phyloP scores from a whole-genome alignment of 2,797 vertebrate species.

The Arnoldichthys spilopterus region DNA sequence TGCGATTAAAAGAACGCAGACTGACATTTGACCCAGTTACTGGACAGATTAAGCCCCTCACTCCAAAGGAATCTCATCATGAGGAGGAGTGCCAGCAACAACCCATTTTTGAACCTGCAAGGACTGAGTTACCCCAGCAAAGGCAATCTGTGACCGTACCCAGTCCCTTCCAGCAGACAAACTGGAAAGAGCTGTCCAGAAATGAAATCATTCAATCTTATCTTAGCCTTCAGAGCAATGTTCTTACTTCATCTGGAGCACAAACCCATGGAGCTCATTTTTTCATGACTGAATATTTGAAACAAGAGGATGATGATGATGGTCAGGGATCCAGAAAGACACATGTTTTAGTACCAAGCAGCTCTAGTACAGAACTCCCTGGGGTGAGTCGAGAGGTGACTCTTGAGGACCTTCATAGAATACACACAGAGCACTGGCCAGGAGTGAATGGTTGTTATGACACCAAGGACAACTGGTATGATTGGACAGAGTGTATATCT shows the following conservation, averaged over 20 bases:
- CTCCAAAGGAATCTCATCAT: constrained; percentile 90
- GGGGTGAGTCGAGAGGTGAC: constrained; percentile 88
- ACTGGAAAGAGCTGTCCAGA: constrained; percentile 98
- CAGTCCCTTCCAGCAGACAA: constrained; percentile 96
- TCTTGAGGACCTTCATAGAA: constrained; percentile 82
- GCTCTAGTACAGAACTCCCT: constrained; percentile 80
- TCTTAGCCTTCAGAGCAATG: constrained; percentile 96
- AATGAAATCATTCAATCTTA: constrained; percentile 99
- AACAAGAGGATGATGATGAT: constrained; percentile 92
- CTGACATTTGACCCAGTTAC: constrained; percentile 97
- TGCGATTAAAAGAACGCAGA: constrained; percentile 96
- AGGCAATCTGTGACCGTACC: constrained; percentile 77
- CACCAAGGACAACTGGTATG: constrained; percentile 96
- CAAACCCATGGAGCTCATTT: constrained; percentile 94
- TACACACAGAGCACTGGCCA: constrained; percentile 87
- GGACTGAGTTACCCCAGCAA: constrained; percentile 82
- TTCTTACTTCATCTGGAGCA: constrained; percentile 94
- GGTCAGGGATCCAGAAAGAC: constrained; percentile 83
- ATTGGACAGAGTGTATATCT: constrained; percentile 99
- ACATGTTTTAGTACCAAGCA: constrained; percentile 87
- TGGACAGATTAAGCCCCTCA: constrained; percentile 94
- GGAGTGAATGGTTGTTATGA: constrained; percentile 97
- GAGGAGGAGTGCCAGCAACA: constrained; percentile 76
- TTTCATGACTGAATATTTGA: constrained; percentile 98
- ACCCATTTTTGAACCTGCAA: constrained; percentile 77